Base-by-base conservation (phyloP, 2,888 invertebrate genomes). In the Drosophila maculinotata region DNA sequence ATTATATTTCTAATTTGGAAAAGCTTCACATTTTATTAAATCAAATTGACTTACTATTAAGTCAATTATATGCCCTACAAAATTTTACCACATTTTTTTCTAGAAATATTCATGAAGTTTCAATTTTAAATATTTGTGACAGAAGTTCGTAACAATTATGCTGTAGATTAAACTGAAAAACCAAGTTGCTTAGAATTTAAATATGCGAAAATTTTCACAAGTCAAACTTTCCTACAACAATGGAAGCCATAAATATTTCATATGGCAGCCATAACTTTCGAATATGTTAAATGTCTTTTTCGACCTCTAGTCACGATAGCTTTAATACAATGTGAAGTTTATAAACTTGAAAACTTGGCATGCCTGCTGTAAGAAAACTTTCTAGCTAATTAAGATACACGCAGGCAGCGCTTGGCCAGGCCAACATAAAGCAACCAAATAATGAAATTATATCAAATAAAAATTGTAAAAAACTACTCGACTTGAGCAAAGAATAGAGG, bases 371-470 rank as follows among this genome's bases (percentile, higher is more conserved):
- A 45, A 23, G 20, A 36, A 33, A 69, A 63, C 51, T 74, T 45
- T 35, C 44, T 20, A 51, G 59, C 70, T 73, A 64, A 75, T 74
- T 72, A 52, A 48, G 52, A 25, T 25, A 41, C 48, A 47, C 38
- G 57, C 12, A 15, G 10, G 15, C 28, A 31, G 3, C 6, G 35
- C 62, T 10, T 36, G 48, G 36, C 25, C 28, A 47, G 47, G 7
- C 31, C 7, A 28, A 12, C 44, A 45, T 4, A 36, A 45, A 39
- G 64, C 23, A 38, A 14, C n/a, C 20, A 23, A 39, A 45, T 23
- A 25, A n/a, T 35, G 26, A 44, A 52, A 36, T 25, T 33, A n/a
- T 26, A 17, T n/a, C n/a, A 45, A n/a, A 39, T 10, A 42, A 8
- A 33, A 28, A n/a, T n/a, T n/a, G n/a, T 42, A 36, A 28, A 17